Evolutionary conservation across 2,888 invertebrate genomes (phyloP).

Genomic region (Crocallis elinguaria): DNA sequence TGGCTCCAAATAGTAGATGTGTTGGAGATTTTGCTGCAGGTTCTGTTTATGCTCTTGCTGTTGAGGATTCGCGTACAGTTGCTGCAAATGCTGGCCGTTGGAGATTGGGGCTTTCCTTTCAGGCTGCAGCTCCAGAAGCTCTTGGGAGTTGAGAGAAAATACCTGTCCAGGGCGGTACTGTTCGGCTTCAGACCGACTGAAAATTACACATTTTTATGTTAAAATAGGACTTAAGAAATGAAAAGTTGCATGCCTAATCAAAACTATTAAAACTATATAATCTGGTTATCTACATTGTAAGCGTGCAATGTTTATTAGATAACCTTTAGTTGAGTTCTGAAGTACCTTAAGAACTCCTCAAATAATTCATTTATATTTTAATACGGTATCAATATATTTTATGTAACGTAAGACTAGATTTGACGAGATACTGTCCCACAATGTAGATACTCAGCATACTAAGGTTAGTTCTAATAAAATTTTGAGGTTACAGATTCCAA

Average conservation of each 20-base stretch:
- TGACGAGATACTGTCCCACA: no score
- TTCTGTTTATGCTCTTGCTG: conserved; percentile 71
- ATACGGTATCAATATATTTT: no score
- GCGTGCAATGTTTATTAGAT: no score
- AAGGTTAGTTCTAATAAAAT: conserved; percentile 7
- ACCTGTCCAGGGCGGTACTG: conserved; percentile 79
- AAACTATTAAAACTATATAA: neutral
- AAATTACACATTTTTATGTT: conserved; percentile 25
- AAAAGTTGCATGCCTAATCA: no score
- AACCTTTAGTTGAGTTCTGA: no score
- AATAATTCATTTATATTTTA: no score
- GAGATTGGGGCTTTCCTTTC: conserved; percentile 70
- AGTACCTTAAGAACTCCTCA: no score
- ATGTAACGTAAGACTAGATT: no score
- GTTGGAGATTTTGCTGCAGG: conserved; percentile 70
- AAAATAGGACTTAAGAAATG: neutral
- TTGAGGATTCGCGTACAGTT: conserved; percentile 65
- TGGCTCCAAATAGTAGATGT: conserved; percentile 71
- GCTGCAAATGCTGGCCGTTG: conserved; percentile 66
- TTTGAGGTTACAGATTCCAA: conserved; percentile 26
- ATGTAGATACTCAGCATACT: conserved; percentile 3
- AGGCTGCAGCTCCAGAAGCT: conserved; percentile 72
- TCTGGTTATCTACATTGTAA: neutral
- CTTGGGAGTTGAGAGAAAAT: conserved; percentile 71
- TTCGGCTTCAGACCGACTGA: conserved; percentile 59